These are phyloP conservation scores for Caradrina clavipalpis DNA, from an alignment of 2,888 invertebrate genomes.

Conservation along the genomic window DNA sequence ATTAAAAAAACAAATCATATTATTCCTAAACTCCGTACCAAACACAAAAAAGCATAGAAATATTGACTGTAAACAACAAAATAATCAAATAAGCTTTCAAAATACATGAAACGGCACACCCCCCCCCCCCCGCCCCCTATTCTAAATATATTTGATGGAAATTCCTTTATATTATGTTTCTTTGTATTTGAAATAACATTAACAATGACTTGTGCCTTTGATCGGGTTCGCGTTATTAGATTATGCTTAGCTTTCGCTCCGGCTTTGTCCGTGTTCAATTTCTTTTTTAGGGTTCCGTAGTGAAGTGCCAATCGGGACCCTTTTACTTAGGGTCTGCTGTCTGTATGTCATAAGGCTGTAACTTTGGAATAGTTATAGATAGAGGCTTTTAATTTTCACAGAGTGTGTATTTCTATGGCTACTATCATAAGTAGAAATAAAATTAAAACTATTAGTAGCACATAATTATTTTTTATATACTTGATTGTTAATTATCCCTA, in stretches of 20 bases:
- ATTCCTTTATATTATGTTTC: constrained; percentile 37
- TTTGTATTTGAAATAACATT: constrained; percentile 44
- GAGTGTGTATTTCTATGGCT: too few species aligned
- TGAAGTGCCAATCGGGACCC: too few species aligned
- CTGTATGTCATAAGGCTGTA: too few species aligned
- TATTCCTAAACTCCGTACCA: neutral
- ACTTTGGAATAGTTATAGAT: too few species aligned
- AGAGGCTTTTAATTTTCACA: too few species aligned
- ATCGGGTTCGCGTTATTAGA: constrained; percentile 38
- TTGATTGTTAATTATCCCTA: too few species aligned
- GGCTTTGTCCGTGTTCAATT: constrained; percentile 20
- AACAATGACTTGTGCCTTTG: constrained; percentile 45
- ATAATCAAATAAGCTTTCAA: constrained; percentile 31
- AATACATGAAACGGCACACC: constrained; percentile 1
- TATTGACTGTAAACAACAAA: constrained; percentile 19
- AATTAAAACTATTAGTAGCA: too few species aligned
- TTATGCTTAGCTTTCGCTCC: constrained; percentile 21
- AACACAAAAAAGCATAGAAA: constrained; percentile 1
- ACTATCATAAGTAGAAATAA: too few species aligned
- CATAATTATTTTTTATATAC: too few species aligned
- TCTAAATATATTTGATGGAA: constrained; percentile 50
- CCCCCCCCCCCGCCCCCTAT: constrained; percentile 3
- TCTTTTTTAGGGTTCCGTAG: too few species aligned
- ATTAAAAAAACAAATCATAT: neutral
- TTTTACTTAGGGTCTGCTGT: too few species aligned